A percentile compares a stretch with the other conserved stretches of the same genome.
phyloP scores from a whole-genome alignment of 1,140 invertebrate genomes.

The Subanguina moxae region DNA sequence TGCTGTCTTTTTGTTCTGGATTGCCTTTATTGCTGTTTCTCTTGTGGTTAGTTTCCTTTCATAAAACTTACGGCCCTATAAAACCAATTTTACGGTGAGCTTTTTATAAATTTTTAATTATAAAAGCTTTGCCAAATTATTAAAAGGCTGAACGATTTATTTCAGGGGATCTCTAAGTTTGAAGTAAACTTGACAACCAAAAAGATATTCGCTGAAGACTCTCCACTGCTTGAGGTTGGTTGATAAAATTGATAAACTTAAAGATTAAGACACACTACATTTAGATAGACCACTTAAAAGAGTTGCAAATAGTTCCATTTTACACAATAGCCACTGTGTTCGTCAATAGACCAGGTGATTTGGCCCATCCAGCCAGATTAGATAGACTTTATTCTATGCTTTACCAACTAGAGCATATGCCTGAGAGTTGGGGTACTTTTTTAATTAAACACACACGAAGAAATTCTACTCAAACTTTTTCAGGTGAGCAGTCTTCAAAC shows the following conservation, averaged over 20 bases:
- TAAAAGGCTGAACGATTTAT: not conserved
- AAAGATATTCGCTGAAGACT: slow-evolving; percentile 56
- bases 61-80: too few species aligned
- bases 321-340: slow-evolving; percentile 56
- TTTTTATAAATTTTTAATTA: too few species aligned
- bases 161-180: slow-evolving; percentile 55
- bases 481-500: not conserved
- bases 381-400: slow-evolving; percentile 41
- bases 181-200: slow-evolving; percentile 53
- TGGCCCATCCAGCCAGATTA: slow-evolving; percentile 45
- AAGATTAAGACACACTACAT: not conserved
- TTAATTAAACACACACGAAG: too few species aligned
- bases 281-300: slow-evolving; percentile 50
- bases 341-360: slow-evolving; percentile 51
- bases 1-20: slow-evolving; percentile 24
- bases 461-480: slow-evolving; percentile 26
- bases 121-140: too few species aligned
- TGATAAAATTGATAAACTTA: not conserved
- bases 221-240: slow-evolving; percentile 48
- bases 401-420: slow-evolving; percentile 44
- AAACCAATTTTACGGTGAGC: too few species aligned
- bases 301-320: slow-evolving; percentile 50
- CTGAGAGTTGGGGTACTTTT: slow-evolving; percentile 51
- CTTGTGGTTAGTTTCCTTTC: slow-evolving; percentile 36
- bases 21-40: slow-evolving; percentile 35